Conservation (phyloP, 1,140 invertebrate genomes). For the Heliconius nattereri region DNA sequence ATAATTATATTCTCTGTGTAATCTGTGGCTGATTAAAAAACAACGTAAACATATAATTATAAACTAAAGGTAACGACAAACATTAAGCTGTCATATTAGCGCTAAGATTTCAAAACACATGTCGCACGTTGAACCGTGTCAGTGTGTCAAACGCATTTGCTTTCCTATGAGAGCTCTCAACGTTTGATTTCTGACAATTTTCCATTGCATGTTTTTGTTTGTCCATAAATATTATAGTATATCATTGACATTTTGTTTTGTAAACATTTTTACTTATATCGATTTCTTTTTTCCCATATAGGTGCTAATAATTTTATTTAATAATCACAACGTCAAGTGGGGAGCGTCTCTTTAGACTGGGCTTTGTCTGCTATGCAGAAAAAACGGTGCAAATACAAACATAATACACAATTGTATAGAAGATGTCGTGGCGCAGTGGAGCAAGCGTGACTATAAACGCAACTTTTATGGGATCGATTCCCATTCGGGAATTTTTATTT, state of each 20-base stretch:
- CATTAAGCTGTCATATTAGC: background rate
- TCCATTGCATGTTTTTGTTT: background rate
- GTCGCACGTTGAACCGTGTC: background rate
- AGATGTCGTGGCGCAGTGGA: too few relatives aligned
- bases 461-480: too few relatives aligned
- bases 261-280: background rate
- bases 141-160: constrained; percentile 28
- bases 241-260: constrained; percentile 1
- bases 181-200: constrained; percentile 12
- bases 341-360: too few relatives aligned
- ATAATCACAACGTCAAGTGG: too few relatives aligned
- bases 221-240: background rate
- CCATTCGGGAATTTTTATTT: too few relatives aligned
- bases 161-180: constrained; percentile 1
- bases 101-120: constrained; percentile 21
- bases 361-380: too few relatives aligned
- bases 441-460: too few relatives aligned
- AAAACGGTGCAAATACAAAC: too few relatives aligned
- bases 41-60: too few relatives aligned
- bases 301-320: background rate
- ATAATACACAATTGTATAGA: too few relatives aligned
- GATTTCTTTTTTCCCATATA: background rate
- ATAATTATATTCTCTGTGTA: background rate
- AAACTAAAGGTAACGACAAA: background rate
- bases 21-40: background rate